Base-by-base conservation (phyloP, 1,140 invertebrate species). In the Conus ventricosus region DNA sequence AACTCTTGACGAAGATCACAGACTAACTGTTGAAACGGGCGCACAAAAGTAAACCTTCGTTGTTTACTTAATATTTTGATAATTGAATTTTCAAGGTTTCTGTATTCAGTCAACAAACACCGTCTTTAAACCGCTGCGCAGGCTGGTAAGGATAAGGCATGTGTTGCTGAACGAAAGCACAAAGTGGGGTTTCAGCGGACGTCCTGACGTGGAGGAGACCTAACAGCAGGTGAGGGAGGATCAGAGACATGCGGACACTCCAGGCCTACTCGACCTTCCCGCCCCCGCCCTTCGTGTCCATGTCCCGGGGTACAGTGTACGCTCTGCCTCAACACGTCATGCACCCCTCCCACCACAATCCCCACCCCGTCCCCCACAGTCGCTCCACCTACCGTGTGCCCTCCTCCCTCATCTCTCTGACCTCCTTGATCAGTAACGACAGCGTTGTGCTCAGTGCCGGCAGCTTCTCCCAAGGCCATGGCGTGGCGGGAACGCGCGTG, bases 221-320 rank as follows among this genome's bases (percentile, higher is more conserved):
- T n/a, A 10, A 78, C 27, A 80, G 51, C 13, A 17, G 8, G 15
- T 51, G 27, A 51, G 11, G 27, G 1, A n/a, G 13, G 27, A 2
- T 80, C 51, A 6, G 51, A 80, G 11, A 2, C 78, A 80, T 80
- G 78, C n/a, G 27, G 8, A 39, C 39, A 39, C 60, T 85, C n/a
- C 27, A 25, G 6, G 39, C 84, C 8, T 25, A 60, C 7, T 39
- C 57, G 3, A 67, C 84, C 4, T 67, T 67, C 15, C 84, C 57
- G 5, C 84, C 84, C 39, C 84, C 84, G 15, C 57, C 57, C 60
- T 85, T 85, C 27, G 84, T 85, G 23, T 85, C 84, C 55, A 20
- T 23, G 20, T 57, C 55, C 23, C 23, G 84, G n/a, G 55, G 55
- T 5, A 54, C 85, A 51, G 85, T 53, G 63, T 87, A 78, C 75